Conservation (phyloP, 1,140 invertebrate genomes). For the Drosophila pachea region DNA sequence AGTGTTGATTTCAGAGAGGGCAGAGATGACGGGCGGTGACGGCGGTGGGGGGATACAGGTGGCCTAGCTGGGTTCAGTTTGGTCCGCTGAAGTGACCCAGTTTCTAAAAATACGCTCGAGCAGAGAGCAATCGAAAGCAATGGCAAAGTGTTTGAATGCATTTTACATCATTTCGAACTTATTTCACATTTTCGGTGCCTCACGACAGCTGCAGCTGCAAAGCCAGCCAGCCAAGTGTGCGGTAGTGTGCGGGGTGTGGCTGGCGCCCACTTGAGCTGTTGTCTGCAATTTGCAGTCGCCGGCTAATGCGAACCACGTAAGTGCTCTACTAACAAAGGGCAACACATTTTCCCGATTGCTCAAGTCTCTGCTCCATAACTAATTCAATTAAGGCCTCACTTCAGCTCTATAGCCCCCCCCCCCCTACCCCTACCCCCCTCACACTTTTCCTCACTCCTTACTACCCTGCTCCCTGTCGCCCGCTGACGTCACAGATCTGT, state of each 20-base stretch:
- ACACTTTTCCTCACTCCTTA: no score
- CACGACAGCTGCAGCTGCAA: constrained; percentile 11
- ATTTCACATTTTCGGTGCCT: constrained; percentile 36
- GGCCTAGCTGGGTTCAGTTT: not conserved
- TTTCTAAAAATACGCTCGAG: constrained; percentile 42
- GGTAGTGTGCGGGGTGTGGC: not conserved
- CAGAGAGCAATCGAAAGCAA: constrained; percentile 24
- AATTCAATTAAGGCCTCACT: constrained; percentile 36
- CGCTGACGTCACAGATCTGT: constrained; percentile 20
- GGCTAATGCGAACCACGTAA: constrained; percentile 30
- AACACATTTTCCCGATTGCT: constrained; percentile 7
- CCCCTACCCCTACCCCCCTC: not conserved
- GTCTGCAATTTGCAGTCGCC: constrained; percentile 20
- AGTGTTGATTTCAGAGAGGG: constrained; percentile 36
- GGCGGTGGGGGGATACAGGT: constrained; percentile 26
- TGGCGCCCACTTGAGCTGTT: constrained; percentile 9
- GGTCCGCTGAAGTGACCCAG: constrained; percentile 30
- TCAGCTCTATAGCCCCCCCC: not conserved
- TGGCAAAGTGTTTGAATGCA: constrained; percentile 46
- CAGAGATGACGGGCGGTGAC: not conserved
- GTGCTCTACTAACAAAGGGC: constrained; percentile 14
- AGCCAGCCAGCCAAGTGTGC: not conserved
- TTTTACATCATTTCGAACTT: constrained; percentile 51
- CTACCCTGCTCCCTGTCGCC: not conserved
- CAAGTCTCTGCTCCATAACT: constrained; percentile 5